Evolutionary conservation across 2,888 invertebrate genomes (phyloP), one percentile per base, ranked within the genome.

Genomic region (Protodeltote pygarga): DNA sequence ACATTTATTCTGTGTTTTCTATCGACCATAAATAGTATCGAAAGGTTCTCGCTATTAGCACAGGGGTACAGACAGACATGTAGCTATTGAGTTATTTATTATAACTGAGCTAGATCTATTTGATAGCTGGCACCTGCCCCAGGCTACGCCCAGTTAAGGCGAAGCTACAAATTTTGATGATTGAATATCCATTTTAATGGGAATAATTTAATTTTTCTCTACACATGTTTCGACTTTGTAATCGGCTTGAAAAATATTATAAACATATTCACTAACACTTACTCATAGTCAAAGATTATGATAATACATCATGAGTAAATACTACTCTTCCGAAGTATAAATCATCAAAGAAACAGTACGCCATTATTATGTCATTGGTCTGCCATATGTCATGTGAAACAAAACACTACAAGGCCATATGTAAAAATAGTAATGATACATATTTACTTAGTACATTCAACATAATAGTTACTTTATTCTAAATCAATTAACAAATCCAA

Each of bases 21-120:
- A 40, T 16, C 11, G 25, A 23, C n/a, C 39, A 46, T 59, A 55
- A 61, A 63, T 59, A 66, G 29, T 44, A 51, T 41, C 11, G 35
- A 48, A 59, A 45, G 39, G 40, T 51, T 55, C 25, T 54, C 63
- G 29, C 54, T 63, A 65, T 66, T 67, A 25, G 49, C 25, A 14
- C 33, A 31, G 32, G n/a, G 20, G 44, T 35, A 44, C 20, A n/a
- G 44, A 55, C 62, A 59, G 57, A 62, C 62, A 8, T 35, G 41
- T 21, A 32, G 10, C 61, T 27, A 48, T 42, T 55, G 64, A 66
- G 67, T 65, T 66, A 66, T 65, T 66, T 59, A 66, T 64, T 66
- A 45, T 55, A 32, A 58, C 32, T 9, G 29, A 41, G 20, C 23
- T 15, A 67, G 65, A 63, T 59, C 32, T 40, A 28, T 17, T 34